Percentiles rank a stretch among this genome's conserved stretches.
phyloP scores from a whole-genome alignment of 2,888 invertebrate genomes.

The Archaeoteleia sp. region DNA sequence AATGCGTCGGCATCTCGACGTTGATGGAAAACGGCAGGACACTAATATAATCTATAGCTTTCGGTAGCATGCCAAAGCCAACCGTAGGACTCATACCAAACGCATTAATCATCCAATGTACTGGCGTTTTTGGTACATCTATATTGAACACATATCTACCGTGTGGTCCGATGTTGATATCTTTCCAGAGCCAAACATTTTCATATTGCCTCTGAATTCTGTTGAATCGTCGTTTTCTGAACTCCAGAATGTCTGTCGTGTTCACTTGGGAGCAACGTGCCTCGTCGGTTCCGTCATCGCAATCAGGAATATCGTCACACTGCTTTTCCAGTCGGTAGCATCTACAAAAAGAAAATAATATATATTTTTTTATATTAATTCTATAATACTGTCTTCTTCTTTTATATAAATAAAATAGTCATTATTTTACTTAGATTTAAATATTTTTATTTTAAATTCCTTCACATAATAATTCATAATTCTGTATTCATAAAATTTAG shows the following conservation, averaged over 20 bases:
- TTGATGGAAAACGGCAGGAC: slow-evolving; percentile 96
- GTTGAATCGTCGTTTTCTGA: slow-evolving; percentile 90
- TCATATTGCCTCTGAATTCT: slow-evolving; percentile 93
- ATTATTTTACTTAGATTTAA: too few species aligned
- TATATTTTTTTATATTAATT: slow-evolving; percentile 3
- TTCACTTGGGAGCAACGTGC: slow-evolving; percentile 82
- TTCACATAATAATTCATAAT: too few species aligned
- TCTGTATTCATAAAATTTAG: too few species aligned
- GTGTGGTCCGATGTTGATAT: slow-evolving; percentile 94
- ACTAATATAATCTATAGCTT: slow-evolving; percentile 90
- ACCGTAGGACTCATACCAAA: slow-evolving; percentile 91
- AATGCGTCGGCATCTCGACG: slow-evolving; percentile 90
- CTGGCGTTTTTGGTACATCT: slow-evolving; percentile 89
- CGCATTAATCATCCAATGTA: slow-evolving; percentile 94
- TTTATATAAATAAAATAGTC: too few species aligned
- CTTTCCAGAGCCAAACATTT: slow-evolving; percentile 96
- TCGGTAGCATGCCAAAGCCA: slow-evolving; percentile 91
- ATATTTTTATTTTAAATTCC: too few species aligned
- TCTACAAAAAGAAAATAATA: slow-evolving; percentile 61
- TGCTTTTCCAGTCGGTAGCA: slow-evolving; percentile 86
- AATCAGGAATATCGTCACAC: slow-evolving; percentile 88
- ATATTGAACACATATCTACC: slow-evolving; percentile 91
- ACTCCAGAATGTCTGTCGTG: slow-evolving; percentile 82
- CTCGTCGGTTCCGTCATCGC: slow-evolving; percentile 91
- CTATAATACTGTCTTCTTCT: too few species aligned